These are phyloP conservation scores for Apis florea DNA, from an alignment of 1,140 invertebrate species.

Conservation along the genomic window DNA sequence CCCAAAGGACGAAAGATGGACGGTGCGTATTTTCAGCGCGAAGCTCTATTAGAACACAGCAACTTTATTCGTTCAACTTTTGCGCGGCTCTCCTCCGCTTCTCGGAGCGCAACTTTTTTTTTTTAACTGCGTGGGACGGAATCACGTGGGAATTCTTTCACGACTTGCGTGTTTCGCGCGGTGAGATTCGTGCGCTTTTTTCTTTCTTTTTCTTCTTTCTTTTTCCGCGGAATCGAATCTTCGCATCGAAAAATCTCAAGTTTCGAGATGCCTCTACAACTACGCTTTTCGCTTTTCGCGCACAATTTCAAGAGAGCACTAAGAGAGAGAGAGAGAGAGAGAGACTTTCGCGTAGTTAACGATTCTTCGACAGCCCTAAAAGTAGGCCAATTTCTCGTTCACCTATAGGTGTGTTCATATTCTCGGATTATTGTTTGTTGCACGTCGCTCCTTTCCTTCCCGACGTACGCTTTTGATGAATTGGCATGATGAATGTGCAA, in stretches of 20 bases:
- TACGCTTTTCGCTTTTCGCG: neutral
- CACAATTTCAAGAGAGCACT: neutral
- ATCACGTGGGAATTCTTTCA: slow-evolving; percentile 24
- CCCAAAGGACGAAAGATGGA: neutral
- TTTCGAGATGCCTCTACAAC: neutral
- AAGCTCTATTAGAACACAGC: neutral
- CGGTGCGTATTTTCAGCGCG: slow-evolving; percentile 3
- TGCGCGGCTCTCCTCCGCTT: neutral
- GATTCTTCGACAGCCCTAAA: neutral
- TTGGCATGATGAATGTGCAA: slow-evolving; percentile 14
- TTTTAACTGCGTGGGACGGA: slow-evolving; percentile 23
- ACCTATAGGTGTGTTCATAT: neutral
- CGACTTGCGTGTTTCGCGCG: neutral
- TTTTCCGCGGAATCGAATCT: too few species aligned
- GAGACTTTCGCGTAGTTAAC: neutral
- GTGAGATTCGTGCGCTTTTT: slow-evolving; percentile 9
- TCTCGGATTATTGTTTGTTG: neutral
- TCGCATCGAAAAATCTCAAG: neutral
- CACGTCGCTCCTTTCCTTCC: neutral
- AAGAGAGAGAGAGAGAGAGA: too few species aligned
- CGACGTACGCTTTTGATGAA: neutral
- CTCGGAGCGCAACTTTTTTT: slow-evolving; percentile 7
- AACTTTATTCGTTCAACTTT: slow-evolving; percentile 20
- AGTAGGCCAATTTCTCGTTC: slow-evolving; percentile 4
- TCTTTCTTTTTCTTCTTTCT: neutral